Evolutionary conservation across 2,888 invertebrate species (phyloP).

Genomic region (Balanococcus diminutus): DNA sequence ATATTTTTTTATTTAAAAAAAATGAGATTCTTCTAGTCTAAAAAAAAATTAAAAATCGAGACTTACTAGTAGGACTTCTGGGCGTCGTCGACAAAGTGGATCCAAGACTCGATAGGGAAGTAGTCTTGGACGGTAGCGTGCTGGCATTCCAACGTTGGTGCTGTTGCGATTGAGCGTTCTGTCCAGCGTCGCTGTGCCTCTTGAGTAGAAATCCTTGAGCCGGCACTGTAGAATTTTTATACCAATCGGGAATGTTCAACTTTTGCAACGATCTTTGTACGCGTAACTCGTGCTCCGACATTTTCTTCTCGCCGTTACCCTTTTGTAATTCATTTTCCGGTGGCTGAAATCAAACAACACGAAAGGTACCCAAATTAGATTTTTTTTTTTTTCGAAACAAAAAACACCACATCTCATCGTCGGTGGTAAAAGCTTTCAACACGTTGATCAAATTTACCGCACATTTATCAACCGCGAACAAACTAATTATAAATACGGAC

Average conservation of each 20-base stretch:
- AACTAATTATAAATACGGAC: not conserved
- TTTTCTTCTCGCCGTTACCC: constrained; percentile 74
- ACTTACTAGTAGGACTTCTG: constrained; percentile 50
- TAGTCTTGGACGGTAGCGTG: constrained; percentile 72
- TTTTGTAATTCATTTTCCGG: constrained; percentile 94
- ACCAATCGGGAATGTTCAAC: constrained; percentile 95
- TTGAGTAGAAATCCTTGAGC: constrained; percentile 81
- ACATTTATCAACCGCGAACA: not conserved
- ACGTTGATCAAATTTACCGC: not conserved
- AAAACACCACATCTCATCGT: not conserved
- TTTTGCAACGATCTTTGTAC: constrained; percentile 92
- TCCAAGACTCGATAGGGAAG: constrained; percentile 69
- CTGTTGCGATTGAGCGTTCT: constrained; percentile 23
- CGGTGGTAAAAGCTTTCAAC: not conserved
- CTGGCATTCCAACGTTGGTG: constrained; percentile 35
- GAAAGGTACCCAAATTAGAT: not conserved
- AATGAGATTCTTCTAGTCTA: too few species aligned
- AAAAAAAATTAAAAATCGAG: too few species aligned
- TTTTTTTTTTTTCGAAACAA: not conserved
- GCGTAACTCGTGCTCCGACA: constrained; percentile 92
- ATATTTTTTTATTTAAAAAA: too few species aligned
- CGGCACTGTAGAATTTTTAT: constrained; percentile 76
- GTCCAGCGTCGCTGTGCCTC: constrained; percentile 70
- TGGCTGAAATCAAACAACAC: constrained; percentile 69
- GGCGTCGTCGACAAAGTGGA: constrained; percentile 59